phyloP scores from a whole-genome alignment of 2,888 invertebrate genomes.

The Cyclophora albipunctata region DNA sequence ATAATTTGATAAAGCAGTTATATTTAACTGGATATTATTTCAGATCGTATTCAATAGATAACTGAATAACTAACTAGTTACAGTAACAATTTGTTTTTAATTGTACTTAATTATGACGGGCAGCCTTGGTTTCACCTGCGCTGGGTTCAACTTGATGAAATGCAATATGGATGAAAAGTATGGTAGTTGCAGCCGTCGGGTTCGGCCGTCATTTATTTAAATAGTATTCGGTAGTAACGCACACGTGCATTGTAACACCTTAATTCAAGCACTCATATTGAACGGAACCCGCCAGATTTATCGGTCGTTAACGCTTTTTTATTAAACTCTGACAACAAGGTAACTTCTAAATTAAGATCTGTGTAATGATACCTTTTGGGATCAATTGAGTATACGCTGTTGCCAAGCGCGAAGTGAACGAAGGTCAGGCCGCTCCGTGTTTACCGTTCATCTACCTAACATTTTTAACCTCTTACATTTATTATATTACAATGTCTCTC shows the following conservation, averaged over 20 bases:
- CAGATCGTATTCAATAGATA: slow-evolving; percentile 12
- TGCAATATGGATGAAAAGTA: neutral
- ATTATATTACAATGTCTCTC: slow-evolving; percentile 17
- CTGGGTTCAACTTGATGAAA: slow-evolving; percentile 23
- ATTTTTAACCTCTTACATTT: slow-evolving; percentile 14
- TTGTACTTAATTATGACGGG: slow-evolving; percentile 32
- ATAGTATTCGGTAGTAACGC: neutral
- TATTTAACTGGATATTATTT: neutral
- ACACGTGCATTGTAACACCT: neutral
- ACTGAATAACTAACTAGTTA: slow-evolving; percentile 17
- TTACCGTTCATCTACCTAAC: slow-evolving; percentile 3
- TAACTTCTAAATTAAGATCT: slow-evolving; percentile 45
- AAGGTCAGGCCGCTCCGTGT: slow-evolving; percentile 22
- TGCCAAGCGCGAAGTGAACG: slow-evolving; percentile 27
- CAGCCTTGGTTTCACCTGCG: slow-evolving; percentile 40
- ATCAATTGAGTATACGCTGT: slow-evolving; percentile 38
- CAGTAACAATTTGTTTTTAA: slow-evolving; percentile 32
- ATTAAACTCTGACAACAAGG: slow-evolving; percentile 35
- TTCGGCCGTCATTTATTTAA: neutral
- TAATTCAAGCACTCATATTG: slow-evolving; percentile 1
- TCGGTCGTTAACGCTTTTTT: slow-evolving; percentile 28
- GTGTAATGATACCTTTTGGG: slow-evolving; percentile 44
- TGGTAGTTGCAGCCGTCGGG: neutral
- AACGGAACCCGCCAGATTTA: slow-evolving; percentile 30
- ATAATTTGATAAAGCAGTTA: too few relatives aligned